Evolutionary conservation across 2,797 vertebrate genomes (phyloP), one percentile per base, ranked within the genome.

Genomic region (Tiaroga cobitis): DNA sequence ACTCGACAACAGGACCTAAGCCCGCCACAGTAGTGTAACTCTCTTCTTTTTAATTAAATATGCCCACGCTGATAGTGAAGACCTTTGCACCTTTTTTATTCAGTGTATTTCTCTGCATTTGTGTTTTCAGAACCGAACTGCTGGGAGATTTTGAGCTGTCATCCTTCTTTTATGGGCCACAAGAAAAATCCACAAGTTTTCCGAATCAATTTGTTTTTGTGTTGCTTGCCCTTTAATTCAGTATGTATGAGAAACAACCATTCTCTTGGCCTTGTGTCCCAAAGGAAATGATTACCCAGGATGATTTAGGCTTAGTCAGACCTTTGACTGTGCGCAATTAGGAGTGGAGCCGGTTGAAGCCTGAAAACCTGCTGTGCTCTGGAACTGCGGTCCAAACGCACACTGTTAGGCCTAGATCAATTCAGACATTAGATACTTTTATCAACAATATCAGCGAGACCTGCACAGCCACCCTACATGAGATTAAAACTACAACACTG

Each of bases 31-130:
- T 85, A 88, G 87, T 83, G 80, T 82, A 87, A 87, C 90, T 91
- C 86, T 84, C 87, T 89, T 89, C 43, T 19, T 90, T 90, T 93
- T 92, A 93, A 92, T 92, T 89, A 93, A 92, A 92, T 83, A 19
- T 80, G 8, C 80, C 76, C 77, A 90, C 77, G 86, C 90, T 86
- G 87, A 85, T 86, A 81, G 77, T 85, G 32, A 85, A 88, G 83
- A 83, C 39, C 73, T 86, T 59, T 81, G 18, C 68, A 67, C 34
- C 59, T 68, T 89, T 90, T 87, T 83, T 81, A 80, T 61, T 84
- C 19, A 59, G 11, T 43, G 59, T 24, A 63, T 69, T 65, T 74
- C 46, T 19, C 63, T 21, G 11, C 49, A n/a, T 41, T 81, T 41
- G 5, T 59, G 26, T 76, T 72, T 84, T 61, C 49, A 82, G 41